A percentile compares a stretch with the other conserved stretches of the same genome.
Evolutionary conservation across 1,140 invertebrate species (phyloP).

Genomic region (Ips typographus): DNA sequence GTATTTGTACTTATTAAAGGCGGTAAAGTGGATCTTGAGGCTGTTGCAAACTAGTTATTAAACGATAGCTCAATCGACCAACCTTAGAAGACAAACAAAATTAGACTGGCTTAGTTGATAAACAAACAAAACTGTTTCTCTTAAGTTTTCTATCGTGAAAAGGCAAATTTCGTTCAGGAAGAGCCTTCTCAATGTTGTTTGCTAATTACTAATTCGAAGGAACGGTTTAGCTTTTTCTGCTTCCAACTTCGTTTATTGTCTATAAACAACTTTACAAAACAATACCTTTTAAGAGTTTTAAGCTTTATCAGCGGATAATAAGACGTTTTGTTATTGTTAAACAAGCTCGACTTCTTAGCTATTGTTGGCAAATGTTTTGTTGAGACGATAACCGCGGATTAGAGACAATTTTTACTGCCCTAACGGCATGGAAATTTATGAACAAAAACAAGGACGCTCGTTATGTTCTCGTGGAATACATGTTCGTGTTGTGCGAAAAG

Average conservation of each 20-base stretch:
- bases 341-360: neutral
- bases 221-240: constrained; percentile 2
- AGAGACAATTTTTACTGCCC: neutral
- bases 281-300: neutral
- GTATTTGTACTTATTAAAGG: neutral
- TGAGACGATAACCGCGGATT: neutral
- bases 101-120: neutral
- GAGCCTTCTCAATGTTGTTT: neutral
- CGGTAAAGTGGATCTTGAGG: neutral
- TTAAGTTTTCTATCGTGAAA: neutral
- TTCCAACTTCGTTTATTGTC: neutral
- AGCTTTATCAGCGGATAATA: neutral
- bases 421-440: neutral
- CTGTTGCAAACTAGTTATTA: neutral
- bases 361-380: neutral
- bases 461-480: neutral
- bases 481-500: constrained; percentile 2
- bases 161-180: neutral
- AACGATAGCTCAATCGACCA: neutral
- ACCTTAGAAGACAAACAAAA: neutral
- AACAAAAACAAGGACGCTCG: constrained; percentile 3
- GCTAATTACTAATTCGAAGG: constrained; percentile 2
- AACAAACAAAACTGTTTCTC: neutral
- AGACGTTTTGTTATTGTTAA: constrained; percentile 4
- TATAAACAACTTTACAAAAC: neutral